These are phyloP conservation scores for Lagodon rhomboides DNA, from an alignment of 2,797 vertebrate genomes.

Conservation along the genomic window DNA sequence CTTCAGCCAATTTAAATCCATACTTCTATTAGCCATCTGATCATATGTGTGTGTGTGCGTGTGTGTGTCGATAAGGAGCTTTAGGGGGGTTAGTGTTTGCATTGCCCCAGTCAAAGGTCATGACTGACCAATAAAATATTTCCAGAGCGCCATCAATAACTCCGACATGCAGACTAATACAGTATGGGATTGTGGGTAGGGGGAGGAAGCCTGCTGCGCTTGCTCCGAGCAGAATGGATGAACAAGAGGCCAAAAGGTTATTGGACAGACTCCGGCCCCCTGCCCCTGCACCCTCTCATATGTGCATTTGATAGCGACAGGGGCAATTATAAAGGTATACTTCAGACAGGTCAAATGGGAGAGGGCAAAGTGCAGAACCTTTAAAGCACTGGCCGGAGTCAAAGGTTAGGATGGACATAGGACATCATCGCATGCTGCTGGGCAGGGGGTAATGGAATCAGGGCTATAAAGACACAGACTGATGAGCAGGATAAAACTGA, in stretches of 20 bases:
- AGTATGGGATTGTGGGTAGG: constrained; percentile 80
- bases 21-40: constrained; percentile 80
- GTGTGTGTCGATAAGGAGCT: constrained; percentile 72
- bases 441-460: constrained; percentile 70
- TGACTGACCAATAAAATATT: constrained; percentile 87
- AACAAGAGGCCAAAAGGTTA: constrained; percentile 86
- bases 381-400: constrained; percentile 84
- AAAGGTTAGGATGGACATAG: constrained; percentile 84
- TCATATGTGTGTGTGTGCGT: constrained; percentile 52
- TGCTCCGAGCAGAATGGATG: constrained; percentile 80
- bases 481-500: constrained; percentile 38
- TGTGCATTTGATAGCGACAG: constrained; percentile 85
- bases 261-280: constrained; percentile 76
- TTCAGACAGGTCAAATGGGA: constrained; percentile 87
- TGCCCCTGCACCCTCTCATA: constrained; percentile 79
- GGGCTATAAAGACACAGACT: constrained; percentile 62
- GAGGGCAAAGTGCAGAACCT: constrained; percentile 86
- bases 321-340: constrained; percentile 89
- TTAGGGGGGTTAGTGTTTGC: constrained; percentile 82
- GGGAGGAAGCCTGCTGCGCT: constrained; percentile 64
- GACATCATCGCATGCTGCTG: constrained; percentile 69
- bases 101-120: constrained; percentile 85
- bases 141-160: constrained; percentile 85
- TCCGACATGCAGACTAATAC: constrained; percentile 85
- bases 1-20: constrained; percentile 65